Base-by-base conservation (phyloP, 2,113 vertebrate genomes). In the Regulus satrapa region DNA sequence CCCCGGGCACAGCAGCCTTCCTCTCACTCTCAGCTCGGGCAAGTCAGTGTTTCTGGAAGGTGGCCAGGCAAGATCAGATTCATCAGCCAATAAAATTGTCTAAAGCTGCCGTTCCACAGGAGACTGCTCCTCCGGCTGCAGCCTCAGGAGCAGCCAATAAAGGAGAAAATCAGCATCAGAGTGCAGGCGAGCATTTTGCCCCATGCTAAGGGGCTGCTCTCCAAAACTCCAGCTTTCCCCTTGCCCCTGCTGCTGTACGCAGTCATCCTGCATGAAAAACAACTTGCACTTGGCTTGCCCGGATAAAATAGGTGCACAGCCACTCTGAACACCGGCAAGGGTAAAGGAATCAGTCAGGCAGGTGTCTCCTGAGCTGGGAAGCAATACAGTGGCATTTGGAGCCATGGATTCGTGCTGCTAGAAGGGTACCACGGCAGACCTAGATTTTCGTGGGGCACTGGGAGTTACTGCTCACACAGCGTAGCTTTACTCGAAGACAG, bases 21-120 rank as follows among this genome's bases (percentile, higher is more conserved):
- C 87, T 89, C 88, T 95, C 93, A 92, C 95, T 96, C 94, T 94
- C 88, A 92, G 92, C 85, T 90, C 89, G 75, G 88, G 95, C 95
- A 94, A 94, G 94, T 88, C 96, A 92, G 95, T 86, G 94, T 38
- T 95, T 75, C 88, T 96, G 97, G 96, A 92, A 89, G 79, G 95
- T 92, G 94, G 96, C 97, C 96, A 97, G 89, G 84, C 92, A 77
- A 95, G 96, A 95, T 96, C 94, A 86, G 95, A 97, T 96, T 95
- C 96, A 95, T 95, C 95, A 97, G 96, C 97, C 97, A 97, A 97
- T 97, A 96, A 97, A 97, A 97, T 95, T 67, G 92, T 79, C 94
- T 88, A 88, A 92, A 97, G 96, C 96, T 95, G 94, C 89, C 14
- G 82, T 94, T 95, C 94, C 94, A 97, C 97, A 84, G 84, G 90